Conservation (phyloP, 1,140 invertebrate genomes). For the Chironomus tepperi region DNA sequence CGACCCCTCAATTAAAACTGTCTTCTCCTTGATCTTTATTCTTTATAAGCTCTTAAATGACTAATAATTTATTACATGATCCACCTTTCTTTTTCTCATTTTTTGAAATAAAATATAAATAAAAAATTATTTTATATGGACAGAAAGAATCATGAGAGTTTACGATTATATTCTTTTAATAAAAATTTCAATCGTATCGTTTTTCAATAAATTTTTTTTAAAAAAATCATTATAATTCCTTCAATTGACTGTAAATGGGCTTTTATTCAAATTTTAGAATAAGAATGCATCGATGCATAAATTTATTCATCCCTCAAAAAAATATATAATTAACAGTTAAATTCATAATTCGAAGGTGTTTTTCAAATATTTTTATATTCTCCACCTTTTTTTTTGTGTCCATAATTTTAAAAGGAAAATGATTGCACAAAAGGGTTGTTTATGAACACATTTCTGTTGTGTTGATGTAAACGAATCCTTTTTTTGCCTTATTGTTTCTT, state of each 20-base stretch:
- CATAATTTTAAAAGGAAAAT: neutral
- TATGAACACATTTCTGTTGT: neutral
- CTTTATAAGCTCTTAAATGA: neutral
- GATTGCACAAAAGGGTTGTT: constrained; percentile 20
- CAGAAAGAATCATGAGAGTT: neutral
- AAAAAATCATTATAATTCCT: neutral
- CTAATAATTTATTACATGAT: constrained; percentile 9
- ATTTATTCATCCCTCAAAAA: neutral
- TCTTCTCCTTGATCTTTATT: neutral
- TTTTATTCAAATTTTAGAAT: constrained; percentile 5
- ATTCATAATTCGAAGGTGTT: constrained; percentile 4
- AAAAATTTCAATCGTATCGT: neutral
- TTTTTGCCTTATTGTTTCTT: neutral
- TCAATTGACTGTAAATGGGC: neutral
- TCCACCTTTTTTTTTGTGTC: neutral
- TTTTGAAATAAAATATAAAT: too few relatives aligned
- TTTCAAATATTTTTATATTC: neutral
- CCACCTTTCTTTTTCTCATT: neutral
- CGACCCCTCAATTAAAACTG: neutral
- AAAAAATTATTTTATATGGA: too few relatives aligned
- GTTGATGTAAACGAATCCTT: neutral
- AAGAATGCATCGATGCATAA: neutral
- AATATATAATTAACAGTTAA: neutral
- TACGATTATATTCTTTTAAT: constrained; percentile 3
- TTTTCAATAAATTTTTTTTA: neutral